Conservation (phyloP, 2,888 invertebrate genomes). For the Furcula furcula region DNA sequence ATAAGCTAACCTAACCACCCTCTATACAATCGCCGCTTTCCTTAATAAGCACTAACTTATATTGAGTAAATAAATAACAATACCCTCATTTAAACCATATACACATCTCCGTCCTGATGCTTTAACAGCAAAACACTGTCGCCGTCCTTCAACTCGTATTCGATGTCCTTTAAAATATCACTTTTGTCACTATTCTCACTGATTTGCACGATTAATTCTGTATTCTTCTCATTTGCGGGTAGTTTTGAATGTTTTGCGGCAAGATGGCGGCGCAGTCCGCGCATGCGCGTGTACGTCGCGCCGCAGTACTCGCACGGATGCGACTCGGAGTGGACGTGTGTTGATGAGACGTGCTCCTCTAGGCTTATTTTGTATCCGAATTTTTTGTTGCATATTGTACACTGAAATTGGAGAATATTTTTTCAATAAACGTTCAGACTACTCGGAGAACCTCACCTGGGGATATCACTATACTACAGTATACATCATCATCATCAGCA, state of each 20-base stretch:
- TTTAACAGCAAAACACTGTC: constrained; percentile 26
- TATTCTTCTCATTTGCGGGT: constrained; percentile 9
- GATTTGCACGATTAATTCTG: constrained; percentile 13
- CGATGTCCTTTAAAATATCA: constrained; percentile 18
- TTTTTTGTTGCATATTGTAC: constrained; percentile 61
- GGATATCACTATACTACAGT: too few species aligned
- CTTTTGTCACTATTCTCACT: constrained; percentile 12
- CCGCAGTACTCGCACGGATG: constrained; percentile 55
- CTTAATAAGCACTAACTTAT: too few species aligned
- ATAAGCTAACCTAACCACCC: too few species aligned
- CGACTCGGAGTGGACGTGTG: constrained; percentile 51
- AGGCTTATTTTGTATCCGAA: constrained; percentile 68
- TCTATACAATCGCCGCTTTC: too few species aligned
- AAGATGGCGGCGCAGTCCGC: constrained; percentile 58
- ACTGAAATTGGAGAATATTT: too few species aligned
- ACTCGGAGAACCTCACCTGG: too few species aligned
- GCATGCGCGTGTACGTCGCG: constrained; percentile 51
- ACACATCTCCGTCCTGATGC: constrained; percentile 27
- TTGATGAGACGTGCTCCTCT: constrained; percentile 58
- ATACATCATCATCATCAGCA: too few species aligned
- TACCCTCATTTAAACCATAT: constrained; percentile 20
- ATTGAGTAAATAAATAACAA: neutral
- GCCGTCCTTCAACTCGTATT: constrained; percentile 27
- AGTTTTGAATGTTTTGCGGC: constrained; percentile 49
- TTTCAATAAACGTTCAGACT: too few species aligned